phyloP scores from a whole-genome alignment of 1,140 invertebrate species.

The Harpegnathos saltator region DNA sequence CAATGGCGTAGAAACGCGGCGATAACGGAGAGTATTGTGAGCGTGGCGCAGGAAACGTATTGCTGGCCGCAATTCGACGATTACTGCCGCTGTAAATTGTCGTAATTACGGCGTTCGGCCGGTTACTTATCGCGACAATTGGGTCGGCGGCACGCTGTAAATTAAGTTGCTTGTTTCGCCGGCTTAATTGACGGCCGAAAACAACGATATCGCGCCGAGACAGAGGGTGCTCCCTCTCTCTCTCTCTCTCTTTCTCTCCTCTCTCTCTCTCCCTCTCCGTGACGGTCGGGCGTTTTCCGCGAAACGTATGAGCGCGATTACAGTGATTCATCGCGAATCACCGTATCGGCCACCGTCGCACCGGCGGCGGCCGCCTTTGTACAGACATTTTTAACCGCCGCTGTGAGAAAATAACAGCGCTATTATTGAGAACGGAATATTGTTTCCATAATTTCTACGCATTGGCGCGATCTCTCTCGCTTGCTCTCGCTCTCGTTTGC shows the following conservation, averaged over 20 bases:
- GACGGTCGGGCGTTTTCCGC: neutral
- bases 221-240: too few species aligned
- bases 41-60: slow-evolving; percentile 19
- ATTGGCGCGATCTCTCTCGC: neutral
- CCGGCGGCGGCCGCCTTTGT: neutral
- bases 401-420: neutral
- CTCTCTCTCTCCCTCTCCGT: too few species aligned
- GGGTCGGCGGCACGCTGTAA: neutral
- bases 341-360: slow-evolving; percentile 13
- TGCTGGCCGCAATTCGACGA: slow-evolving; percentile 35
- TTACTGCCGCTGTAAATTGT: slow-evolving; percentile 42
- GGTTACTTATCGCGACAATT: slow-evolving; percentile 38
- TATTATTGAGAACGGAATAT: neutral
- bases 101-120: slow-evolving; percentile 23
- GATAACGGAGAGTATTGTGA: slow-evolving; percentile 50
- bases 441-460: neutral
- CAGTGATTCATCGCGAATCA: neutral
- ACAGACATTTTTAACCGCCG: neutral
- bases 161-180: slow-evolving; percentile 3
- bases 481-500: neutral
- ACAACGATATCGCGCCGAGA: neutral
- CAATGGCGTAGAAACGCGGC: slow-evolving; percentile 46
- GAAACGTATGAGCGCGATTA: neutral
- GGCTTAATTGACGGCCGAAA: slow-evolving; percentile 14
- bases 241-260: too few species aligned